Base-by-base conservation (phyloP, 1,140 invertebrate species). In the Stegodyphus dumicola region DNA sequence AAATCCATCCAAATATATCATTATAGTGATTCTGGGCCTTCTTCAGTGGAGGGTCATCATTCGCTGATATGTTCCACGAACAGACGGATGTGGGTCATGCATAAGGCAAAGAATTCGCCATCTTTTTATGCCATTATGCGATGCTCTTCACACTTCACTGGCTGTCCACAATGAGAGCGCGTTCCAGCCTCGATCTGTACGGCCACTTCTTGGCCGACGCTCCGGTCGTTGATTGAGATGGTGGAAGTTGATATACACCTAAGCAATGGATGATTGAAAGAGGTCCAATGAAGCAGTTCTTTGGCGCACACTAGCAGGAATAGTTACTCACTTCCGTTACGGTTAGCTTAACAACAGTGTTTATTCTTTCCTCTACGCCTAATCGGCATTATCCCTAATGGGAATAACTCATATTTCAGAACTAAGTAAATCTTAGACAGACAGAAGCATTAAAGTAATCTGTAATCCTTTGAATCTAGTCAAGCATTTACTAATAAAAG, bases 61-160 rank as follows among this genome's bases (percentile, higher is more conserved):
- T 56, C 56, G 52, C 56, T 60, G 73, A 75, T 53, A 56, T 17
- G 52, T 56, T 54, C 71, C 71, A 74, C 71, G 54, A n/a, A 53
- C 73, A 33, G 54, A 60, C n/a, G 17, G 73, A 75, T 75, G 73
- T 75, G 73, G 73, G 73, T 75, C 73, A 75, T 18, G 52, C 54
- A 13, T 48, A 9, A 18, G 53, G 33, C 33, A n/a, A 56, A 56
- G 18, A 17, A 56, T 10, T 75, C 13, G 6, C 54, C 11, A 53
- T 7, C 18, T 53, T 53, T 75, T 13, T 75, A 11, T 75, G 33
- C 52, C 56, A 64, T 18, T 53, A 75, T 75, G 53, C 10, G 33
- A 33, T 33, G 52, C 73, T 18, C 49, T 75, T 75, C 73, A 75
- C 73, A 75, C 53, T 75, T 18, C 52, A 75, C 3, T 75, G 73